Evolutionary conservation across 2,113 vertebrate species (phyloP).

Genomic region (Trinectes maculatus): DNA sequence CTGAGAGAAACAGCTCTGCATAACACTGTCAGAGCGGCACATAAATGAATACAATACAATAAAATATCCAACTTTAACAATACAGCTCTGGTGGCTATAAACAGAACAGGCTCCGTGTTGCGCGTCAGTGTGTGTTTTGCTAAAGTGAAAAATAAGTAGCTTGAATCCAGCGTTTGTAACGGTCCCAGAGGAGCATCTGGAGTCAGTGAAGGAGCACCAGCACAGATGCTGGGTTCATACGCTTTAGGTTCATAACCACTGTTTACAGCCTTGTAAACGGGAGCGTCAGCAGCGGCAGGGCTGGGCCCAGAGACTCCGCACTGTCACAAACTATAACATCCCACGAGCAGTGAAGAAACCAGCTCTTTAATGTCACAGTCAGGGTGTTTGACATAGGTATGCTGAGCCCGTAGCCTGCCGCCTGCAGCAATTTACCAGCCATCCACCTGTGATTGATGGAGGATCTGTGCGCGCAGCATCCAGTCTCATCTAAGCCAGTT

Average conservation of each 20-base stretch:
- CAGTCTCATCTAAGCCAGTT: constrained; percentile 10
- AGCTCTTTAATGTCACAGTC: constrained; percentile 8
- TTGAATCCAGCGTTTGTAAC: constrained; percentile 52
- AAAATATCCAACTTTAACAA: no score
- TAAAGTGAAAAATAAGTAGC: constrained; percentile 43
- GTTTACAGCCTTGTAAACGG: constrained; percentile 74
- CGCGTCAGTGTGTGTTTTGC: constrained; percentile 22
- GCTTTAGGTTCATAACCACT: constrained; percentile 58
- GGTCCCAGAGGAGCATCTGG: constrained; percentile 65
- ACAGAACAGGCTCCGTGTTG: not conserved
- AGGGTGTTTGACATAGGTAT: constrained; percentile 11
- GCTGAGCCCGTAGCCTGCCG: constrained; percentile 13
- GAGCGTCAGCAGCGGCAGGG: constrained; percentile 42
- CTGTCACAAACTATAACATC: constrained; percentile 52
- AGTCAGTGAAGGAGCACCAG: constrained; percentile 68
- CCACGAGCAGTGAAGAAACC: constrained; percentile 3
- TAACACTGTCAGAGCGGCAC: constrained; percentile 16
- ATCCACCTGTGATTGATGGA: constrained; percentile 24
- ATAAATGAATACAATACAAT: not conserved
- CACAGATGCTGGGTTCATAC: constrained; percentile 66
- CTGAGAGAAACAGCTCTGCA: not conserved
- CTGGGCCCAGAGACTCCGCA: constrained; percentile 37
- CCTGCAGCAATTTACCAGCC: constrained; percentile 3
- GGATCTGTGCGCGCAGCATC: constrained; percentile 7
- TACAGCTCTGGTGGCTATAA: constrained; percentile 19